These are phyloP conservation scores for Sterrhoptilus dennistouni DNA, from an alignment of 2,113 vertebrate genomes.

Conservation along the genomic window DNA sequence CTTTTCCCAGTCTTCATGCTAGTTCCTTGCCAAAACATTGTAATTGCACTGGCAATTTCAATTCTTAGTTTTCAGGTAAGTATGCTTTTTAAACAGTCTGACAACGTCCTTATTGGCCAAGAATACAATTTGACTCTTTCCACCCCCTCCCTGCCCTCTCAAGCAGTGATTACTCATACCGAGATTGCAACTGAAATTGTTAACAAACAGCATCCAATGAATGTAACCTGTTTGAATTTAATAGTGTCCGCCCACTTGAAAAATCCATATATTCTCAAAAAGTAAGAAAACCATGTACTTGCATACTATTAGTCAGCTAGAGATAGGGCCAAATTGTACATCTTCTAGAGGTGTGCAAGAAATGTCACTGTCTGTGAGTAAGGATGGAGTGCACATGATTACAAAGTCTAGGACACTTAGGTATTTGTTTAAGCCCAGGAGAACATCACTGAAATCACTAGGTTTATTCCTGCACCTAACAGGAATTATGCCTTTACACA, in stretches of 20 bases:
- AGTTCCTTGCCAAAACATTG: background rate
- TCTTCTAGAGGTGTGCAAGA: background rate
- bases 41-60: background rate
- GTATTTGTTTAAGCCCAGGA: background rate
- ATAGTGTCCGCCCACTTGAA: background rate
- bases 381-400: background rate
- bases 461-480: background rate
- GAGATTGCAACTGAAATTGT: background rate
- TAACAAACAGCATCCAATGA: background rate
- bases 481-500: background rate
- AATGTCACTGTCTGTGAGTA: background rate
- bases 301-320: background rate
- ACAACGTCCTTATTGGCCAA: background rate
- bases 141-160: accelerated
- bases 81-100: background rate
- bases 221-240: background rate
- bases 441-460: background rate
- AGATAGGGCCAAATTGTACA: background rate
- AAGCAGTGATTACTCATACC: background rate
- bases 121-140: background rate
- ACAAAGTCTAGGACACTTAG: background rate
- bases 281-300: background rate
- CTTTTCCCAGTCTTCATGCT: background rate
- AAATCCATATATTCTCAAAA: background rate
- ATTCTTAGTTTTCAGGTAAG: background rate